Evolutionary conservation across 2,888 invertebrate genomes (phyloP).

Genomic region (Yponomeuta malinellus): DNA sequence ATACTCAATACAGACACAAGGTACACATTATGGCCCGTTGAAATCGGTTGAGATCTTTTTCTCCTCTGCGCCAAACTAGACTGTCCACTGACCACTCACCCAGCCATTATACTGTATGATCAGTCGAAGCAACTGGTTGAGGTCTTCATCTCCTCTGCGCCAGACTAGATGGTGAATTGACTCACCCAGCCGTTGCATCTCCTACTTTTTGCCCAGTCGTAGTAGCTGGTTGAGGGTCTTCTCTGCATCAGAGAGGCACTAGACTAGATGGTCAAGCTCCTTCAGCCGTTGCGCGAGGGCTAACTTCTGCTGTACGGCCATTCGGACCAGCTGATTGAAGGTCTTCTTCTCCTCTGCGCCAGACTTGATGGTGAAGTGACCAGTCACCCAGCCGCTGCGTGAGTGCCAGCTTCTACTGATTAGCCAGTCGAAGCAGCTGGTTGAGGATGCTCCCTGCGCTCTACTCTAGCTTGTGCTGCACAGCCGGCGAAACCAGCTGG

Average conservation of each 20-base stretch:
- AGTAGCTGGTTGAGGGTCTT: slow-evolving; percentile 82
- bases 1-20: too few species aligned
- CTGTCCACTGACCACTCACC: slow-evolving; percentile 39
- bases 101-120: slow-evolving; percentile 89
- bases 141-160: slow-evolving; percentile 40
- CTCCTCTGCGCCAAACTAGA: not conserved
- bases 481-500: too few species aligned
- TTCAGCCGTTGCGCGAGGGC: slow-evolving; percentile 96
- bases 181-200: slow-evolving; percentile 92
- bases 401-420: slow-evolving; percentile 96
- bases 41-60: too few species aligned
- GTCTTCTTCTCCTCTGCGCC: too few species aligned
- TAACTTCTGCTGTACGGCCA: slow-evolving; percentile 98
- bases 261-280: slow-evolving; percentile 82
- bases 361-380: not conserved
- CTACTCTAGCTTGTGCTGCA: slow-evolving; percentile 79
- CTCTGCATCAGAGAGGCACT: too few species aligned
- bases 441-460: slow-evolving; percentile 87
- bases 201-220: slow-evolving; percentile 98
- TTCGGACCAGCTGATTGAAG: slow-evolving; percentile 94
- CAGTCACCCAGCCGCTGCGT: slow-evolving; percentile 88
- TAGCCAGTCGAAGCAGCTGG: slow-evolving; percentile 92
- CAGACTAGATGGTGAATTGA: not conserved
- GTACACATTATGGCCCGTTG: too few species aligned
- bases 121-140: slow-evolving; percentile 62